Percentiles rank a stretch among this genome's conserved stretches.
Evolutionary conservation across 1,140 invertebrate species (phyloP).

Genomic region (Bradysia coprophila): DNA sequence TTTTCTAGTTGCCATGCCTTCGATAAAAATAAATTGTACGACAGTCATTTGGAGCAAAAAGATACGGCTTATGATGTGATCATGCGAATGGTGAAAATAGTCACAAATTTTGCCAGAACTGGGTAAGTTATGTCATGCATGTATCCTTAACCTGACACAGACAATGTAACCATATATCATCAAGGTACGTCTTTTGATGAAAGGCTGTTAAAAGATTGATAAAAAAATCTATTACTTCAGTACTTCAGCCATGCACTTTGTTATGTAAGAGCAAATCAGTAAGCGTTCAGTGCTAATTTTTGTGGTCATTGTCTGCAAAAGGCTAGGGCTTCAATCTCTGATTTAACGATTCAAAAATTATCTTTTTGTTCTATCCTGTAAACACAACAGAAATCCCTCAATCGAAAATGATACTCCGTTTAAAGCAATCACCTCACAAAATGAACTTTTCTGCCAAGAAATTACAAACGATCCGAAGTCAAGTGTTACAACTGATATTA

Average conservation of each 20-base stretch:
- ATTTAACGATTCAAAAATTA: too few relatives aligned
- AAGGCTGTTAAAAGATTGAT: too few relatives aligned
- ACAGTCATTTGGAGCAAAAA: background rate
- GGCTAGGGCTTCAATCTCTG: too few relatives aligned
- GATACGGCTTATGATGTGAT: background rate
- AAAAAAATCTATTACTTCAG: too few relatives aligned
- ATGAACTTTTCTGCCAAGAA: background rate
- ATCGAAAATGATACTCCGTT: background rate
- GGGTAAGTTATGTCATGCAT: background rate
- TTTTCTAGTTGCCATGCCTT: background rate
- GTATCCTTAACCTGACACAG: background rate
- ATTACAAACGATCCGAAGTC: background rate
- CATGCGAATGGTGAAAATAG: background rate
- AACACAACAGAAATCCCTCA: background rate
- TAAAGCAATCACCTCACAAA: background rate
- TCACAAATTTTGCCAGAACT: background rate
- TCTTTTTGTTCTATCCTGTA: background rate
- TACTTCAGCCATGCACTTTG: too few relatives aligned
- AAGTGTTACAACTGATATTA: background rate
- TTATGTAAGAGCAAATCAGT: too few relatives aligned
- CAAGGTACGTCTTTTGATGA: too few relatives aligned
- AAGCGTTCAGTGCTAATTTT: too few relatives aligned
- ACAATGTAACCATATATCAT: background rate
- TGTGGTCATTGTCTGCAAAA: too few relatives aligned
- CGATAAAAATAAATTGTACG: background rate